Base-by-base conservation (phyloP, 2,888 invertebrate species). In the Yponomeuta cagnagella region DNA sequence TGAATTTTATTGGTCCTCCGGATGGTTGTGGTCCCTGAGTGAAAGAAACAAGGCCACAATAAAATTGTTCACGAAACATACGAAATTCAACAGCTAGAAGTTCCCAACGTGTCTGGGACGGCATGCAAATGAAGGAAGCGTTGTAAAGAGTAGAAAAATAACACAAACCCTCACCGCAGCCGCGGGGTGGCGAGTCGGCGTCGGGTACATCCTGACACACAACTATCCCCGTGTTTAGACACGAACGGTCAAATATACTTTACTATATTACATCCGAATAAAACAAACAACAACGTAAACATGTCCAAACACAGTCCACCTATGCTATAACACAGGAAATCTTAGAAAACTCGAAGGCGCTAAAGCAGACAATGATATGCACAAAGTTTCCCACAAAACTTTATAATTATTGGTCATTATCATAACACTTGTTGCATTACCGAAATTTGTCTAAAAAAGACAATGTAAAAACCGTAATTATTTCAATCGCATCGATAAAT, bases 1-100 rank as follows among this genome's bases (percentile, higher is more conserved):
- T 97, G 90, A 98, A 97, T 92, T 98, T 98, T 83, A 98, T 96
- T 75, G 96, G 97, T 86, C 98, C 98, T 74, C 96, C 95, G 74
- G 97, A 95, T 82, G 97, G 97, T 76, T 96, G 96, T 76, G 96
- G 96, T 77, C 96, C 96, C 96, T 96, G 93, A 73, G 94, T 80
- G 73, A 93, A 68, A 15, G 75, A 80, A 73, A 74, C 76, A 72
- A 72, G 68, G 77, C 72, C 23, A 77, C 75, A 81, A 78, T 81
- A 78, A 81, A 72, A 72, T 30, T 72, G 75, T 74, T 75, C 70
- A 63, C 48, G 70, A 74, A 73, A 74, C 63, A 70, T 43, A 58
- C 69, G 65, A 23, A 15, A 70, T 10, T 58, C 75, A 74, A 74
- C 74, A 72, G 70, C 71, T 58, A 15, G 52, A 3, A 5, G 4